Base-by-base conservation (phyloP, 53 echinoderm and acorn worm species). In the Mesocentrotus franciscanus region DNA sequence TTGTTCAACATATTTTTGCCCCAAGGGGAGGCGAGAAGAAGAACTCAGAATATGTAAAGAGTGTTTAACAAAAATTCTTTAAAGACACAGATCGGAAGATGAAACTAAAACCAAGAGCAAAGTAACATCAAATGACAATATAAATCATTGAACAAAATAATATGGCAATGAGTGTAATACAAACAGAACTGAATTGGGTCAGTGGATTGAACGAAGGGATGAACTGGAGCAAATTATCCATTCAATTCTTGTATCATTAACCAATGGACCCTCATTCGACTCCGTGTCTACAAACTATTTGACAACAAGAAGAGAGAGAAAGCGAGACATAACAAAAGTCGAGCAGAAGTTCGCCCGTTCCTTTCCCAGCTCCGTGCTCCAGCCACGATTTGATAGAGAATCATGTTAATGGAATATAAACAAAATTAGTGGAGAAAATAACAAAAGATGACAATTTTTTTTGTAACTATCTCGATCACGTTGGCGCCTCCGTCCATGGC, bases 351-450 rank as follows among this genome's bases (percentile, higher is more conserved):
- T 74, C 29, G 14, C 29, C 74, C 29, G 30, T 30, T 74, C 74
- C 74, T 12, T 32, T 74, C 32, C 74, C 29, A 74, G 18, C 22
- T 81, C 22, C 81, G 81, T 81, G 81, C 81, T 22, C 20, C 8
- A 22, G 42, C 81, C 81, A 81, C 81, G 18, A 36, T 81, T 81
- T 81, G 33, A 36, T 42, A 8, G 20, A 74, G 14, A 30, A 11
- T 74, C 14, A 74, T 74, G 10, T 29, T 10, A 68, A 68, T 24
- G 76, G 76, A 10, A 42, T 81, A 81, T 39, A 36, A 81, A 81
- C 81, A 81, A 81, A 81, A 81, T 81, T 20, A 81, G 42, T 12
- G 36, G 81, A 39, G 81, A 81, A 42, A 36, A 81, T 81, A 81
- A 81, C 81, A 81, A 81, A 39, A 81, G 81, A 81, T 81, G 81